Evolutionary conservation across 2,888 invertebrate genomes (phyloP).

Genomic region (Ochropleura plecta): DNA sequence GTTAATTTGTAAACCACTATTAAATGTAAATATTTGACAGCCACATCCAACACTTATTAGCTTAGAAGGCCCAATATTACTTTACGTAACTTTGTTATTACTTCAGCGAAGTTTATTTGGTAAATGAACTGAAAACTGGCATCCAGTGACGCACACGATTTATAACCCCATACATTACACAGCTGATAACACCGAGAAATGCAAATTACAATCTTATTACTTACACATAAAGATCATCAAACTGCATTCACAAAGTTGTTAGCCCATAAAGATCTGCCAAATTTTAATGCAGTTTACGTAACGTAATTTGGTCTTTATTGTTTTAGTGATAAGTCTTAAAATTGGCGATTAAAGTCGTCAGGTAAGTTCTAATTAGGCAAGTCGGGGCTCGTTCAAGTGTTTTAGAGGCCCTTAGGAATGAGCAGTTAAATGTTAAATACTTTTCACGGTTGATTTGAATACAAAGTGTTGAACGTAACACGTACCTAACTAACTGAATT

Average conservation of each 20-base stretch:
- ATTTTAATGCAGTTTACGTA: conserved; percentile 52
- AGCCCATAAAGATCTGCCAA: conserved; percentile 22
- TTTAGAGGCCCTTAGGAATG: conserved; percentile 38
- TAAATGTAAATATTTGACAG: conserved; percentile 17
- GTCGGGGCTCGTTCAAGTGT: conserved; percentile 38
- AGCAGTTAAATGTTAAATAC: conserved; percentile 55
- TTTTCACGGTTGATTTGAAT: conserved; percentile 56
- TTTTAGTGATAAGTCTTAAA: conserved; percentile 37
- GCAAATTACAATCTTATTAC: conserved; percentile 68
- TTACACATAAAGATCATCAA: conserved; percentile 6
- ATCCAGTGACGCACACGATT: conserved; percentile 81
- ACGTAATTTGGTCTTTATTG: conserved; percentile 56
- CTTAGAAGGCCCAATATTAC: conserved; percentile 75
- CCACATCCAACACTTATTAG: conserved; percentile 66
- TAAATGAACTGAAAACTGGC: conserved; percentile 85
- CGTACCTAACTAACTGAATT: conserved; percentile 19
- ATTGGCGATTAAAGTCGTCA: conserved; percentile 40
- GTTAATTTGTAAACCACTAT: conserved; percentile 1
- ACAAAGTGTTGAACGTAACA: conserved; percentile 33
- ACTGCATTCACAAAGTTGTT: conserved; percentile 3
- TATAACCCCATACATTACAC: conserved; percentile 72
- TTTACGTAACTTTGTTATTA: conserved; percentile 84
- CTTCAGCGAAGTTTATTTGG: conserved; percentile 85
- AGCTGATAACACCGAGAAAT: conserved; percentile 51
- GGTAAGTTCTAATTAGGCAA: conserved; percentile 57